Percentiles rank a stretch among this genome's conserved stretches.
Evolutionary conservation across 2,113 vertebrate genomes (phyloP).

Genomic region (Cricetomys ansorgei): DNA sequence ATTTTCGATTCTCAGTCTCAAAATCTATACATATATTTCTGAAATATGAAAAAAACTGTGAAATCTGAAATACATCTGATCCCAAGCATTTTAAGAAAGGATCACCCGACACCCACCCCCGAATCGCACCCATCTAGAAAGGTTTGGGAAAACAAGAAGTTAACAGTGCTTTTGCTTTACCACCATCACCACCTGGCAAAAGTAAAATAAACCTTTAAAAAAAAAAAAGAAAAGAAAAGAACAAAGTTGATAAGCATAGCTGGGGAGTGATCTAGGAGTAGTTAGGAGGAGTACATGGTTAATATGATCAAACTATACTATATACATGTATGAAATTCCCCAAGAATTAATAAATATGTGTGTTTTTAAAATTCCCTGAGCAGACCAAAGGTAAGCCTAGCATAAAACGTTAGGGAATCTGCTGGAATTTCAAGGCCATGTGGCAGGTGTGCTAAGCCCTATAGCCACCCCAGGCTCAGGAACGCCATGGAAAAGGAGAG

Average conservation of each 20-base stretch:
- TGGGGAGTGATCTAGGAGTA: background rate
- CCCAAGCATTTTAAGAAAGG: background rate
- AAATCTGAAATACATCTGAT: background rate
- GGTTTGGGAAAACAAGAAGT: background rate
- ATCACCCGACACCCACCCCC: background rate
- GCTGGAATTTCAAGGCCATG: background rate
- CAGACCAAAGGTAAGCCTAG: background rate
- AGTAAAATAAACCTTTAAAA: background rate
- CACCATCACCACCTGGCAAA: too few species aligned
- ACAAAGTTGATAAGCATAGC: background rate
- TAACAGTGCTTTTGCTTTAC: background rate
- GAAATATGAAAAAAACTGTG: background rate
- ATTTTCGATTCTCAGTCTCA: background rate
- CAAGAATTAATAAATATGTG: background rate
- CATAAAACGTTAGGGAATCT: background rate
- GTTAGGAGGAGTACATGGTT: background rate
- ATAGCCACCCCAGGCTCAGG: background rate
- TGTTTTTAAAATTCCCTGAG: background rate
- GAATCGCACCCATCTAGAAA: background rate
- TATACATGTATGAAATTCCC: background rate
- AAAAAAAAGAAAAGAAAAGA: background rate
- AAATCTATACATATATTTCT: background rate
- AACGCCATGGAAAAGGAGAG: background rate
- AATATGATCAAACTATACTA: background rate
- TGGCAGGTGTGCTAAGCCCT: background rate